Evolutionary conservation across 2,113 vertebrate genomes (phyloP).

Genomic region (Callipepla squamata): DNA sequence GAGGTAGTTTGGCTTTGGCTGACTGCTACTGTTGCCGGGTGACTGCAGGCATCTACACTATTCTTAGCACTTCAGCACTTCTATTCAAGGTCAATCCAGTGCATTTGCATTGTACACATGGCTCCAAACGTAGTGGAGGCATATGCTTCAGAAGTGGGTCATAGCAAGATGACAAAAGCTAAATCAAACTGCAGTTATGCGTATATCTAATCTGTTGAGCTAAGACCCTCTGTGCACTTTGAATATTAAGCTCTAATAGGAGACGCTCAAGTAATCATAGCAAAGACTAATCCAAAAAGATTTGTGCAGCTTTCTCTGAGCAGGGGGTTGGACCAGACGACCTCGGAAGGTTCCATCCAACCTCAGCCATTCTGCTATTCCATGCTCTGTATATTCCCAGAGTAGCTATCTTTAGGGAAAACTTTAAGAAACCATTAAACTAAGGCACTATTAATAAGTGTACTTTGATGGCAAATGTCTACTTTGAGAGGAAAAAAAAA

Average conservation of each 20-base stretch:
- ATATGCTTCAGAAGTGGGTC: slow-evolving; percentile 31
- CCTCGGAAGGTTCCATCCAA: background rate
- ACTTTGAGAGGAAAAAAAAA: background rate
- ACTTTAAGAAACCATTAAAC: background rate
- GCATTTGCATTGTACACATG: background rate
- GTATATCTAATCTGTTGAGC: background rate
- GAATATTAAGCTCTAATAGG: background rate
- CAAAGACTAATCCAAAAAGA: background rate
- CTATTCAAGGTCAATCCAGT: background rate
- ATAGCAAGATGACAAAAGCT: slow-evolving; percentile 26
- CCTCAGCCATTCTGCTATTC: background rate
- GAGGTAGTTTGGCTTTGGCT: background rate
- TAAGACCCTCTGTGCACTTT: background rate
- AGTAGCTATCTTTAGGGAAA: background rate
- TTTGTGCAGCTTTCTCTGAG: background rate
- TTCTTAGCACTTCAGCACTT: slow-evolving; percentile 28
- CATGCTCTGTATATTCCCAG: background rate
- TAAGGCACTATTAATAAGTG: background rate
- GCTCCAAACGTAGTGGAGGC: background rate
- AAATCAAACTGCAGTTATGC: slow-evolving; percentile 5
- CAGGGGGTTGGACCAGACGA: background rate
- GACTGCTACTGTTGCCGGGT: background rate
- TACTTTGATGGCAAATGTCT: background rate
- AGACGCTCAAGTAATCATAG: background rate
- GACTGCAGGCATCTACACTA: background rate